These are phyloP conservation scores for Eurystomus gularis DNA, from an alignment of 2,113 vertebrate genomes.

Conservation along the genomic window DNA sequence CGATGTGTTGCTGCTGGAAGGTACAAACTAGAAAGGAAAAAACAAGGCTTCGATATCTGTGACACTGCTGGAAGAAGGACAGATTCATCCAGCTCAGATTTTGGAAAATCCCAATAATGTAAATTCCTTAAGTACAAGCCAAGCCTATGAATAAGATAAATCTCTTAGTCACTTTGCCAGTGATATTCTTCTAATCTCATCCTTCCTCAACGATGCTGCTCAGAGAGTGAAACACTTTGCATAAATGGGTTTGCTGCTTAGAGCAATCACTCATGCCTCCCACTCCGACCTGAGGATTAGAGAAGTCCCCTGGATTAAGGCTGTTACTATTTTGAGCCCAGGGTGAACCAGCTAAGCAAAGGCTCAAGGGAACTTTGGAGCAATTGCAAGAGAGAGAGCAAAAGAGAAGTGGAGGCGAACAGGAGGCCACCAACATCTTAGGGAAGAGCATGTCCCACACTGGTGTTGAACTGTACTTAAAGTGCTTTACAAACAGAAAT, in stretches of 20 bases:
- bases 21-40: background rate
- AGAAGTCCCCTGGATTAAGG: constrained; percentile 51
- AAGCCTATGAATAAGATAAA: constrained; percentile 60
- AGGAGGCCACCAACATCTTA: background rate
- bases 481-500: background rate
- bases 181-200: constrained; percentile 66
- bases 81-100: constrained; percentile 2
- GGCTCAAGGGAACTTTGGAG: constrained; percentile 8
- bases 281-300: constrained; percentile 11
- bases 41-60: background rate
- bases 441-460: background rate
- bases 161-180: constrained; percentile 62
- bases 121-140: constrained; percentile 55
- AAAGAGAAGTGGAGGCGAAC: background rate
- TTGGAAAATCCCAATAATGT: constrained; percentile 52
- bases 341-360: constrained; percentile 14
- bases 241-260: constrained; percentile 52
- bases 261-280: constrained; percentile 15
- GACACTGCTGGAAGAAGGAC: background rate
- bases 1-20: background rate
- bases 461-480: background rate
- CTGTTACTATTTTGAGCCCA: constrained; percentile 53
- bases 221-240: constrained; percentile 39
- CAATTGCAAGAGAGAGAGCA: background rate
- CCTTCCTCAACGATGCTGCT: constrained; percentile 21